phyloP scores from a whole-genome alignment of 2,888 invertebrate species.

The Sphaerophoria taeniata region DNA sequence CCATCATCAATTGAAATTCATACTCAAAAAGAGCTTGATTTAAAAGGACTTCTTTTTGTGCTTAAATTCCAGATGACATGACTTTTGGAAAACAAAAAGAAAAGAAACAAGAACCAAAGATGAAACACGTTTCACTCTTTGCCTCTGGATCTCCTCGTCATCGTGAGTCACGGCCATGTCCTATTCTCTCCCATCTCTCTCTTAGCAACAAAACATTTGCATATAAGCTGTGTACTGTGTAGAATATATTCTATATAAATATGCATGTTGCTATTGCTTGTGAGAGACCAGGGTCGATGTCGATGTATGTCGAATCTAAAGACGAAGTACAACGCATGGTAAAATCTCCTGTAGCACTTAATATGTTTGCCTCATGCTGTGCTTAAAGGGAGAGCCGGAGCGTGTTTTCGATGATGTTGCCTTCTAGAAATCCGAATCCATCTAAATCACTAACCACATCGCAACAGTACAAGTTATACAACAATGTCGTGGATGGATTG shows the following conservation, averaged over 20 bases:
- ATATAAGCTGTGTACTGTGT: conserved; percentile 11
- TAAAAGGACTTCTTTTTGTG: conserved; percentile 47
- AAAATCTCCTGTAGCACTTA: conserved; percentile 43
- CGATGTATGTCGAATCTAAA: too few species aligned
- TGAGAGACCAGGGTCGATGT: too few species aligned
- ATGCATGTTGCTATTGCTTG: neutral
- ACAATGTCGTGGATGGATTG: neutral
- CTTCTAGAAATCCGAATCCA: conserved; percentile 34
- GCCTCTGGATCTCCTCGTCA: conserved; percentile 2
- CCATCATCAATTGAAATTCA: conserved; percentile 34
- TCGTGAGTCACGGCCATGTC: neutral
- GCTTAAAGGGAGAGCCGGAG: conserved; percentile 13
- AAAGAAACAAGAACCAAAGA: conserved; percentile 15
- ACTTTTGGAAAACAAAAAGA: conserved; percentile 32
- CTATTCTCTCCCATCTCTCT: neutral
- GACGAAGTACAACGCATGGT: neutral
- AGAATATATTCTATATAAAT: too few species aligned
- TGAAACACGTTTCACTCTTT: conserved; percentile 52
- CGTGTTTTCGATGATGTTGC: conserved; percentile 14
- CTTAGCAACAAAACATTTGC: conserved; percentile 47
- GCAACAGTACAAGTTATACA: conserved; percentile 20
- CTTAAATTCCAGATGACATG: conserved; percentile 24
- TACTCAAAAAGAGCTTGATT: conserved; percentile 60
- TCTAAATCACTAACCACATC: conserved; percentile 25
- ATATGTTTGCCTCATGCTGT: conserved; percentile 65